phyloP scores from a whole-genome alignment of 1,140 invertebrate species.

The Drosophila teissieri region DNA sequence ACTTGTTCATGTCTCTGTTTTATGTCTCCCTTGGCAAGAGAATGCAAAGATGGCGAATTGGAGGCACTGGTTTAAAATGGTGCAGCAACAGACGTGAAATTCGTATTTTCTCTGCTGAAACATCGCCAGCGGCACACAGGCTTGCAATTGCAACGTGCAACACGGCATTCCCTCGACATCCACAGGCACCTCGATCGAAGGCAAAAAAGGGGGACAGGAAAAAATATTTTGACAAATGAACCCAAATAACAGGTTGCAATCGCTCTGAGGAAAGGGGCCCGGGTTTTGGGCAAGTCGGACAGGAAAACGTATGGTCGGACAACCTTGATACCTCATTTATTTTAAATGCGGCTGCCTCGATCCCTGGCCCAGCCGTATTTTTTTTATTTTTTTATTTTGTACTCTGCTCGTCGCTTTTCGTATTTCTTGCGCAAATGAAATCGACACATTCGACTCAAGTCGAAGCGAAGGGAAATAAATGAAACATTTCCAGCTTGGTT shows the following conservation, averaged over 20 bases:
- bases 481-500: constrained; percentile 43
- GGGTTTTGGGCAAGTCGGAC: constrained; percentile 38
- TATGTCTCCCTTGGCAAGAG: constrained; percentile 21
- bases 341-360: constrained; percentile 67
- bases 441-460: constrained; percentile 70
- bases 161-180: constrained; percentile 24
- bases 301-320: constrained; percentile 81
- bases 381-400: constrained; percentile 23
- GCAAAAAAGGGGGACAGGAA: constrained; percentile 69
- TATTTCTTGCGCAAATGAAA: constrained; percentile 74
- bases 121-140: constrained; percentile 43
- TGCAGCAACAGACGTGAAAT: constrained; percentile 36
- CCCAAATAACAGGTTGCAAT: constrained; percentile 85
- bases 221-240: constrained; percentile 85
- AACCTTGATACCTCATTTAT: constrained; percentile 85
- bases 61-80: constrained; percentile 44
- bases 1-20: neutral
- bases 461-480: constrained; percentile 52
- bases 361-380: constrained; percentile 41
- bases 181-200: constrained; percentile 58
- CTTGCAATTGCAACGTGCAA: constrained; percentile 64
- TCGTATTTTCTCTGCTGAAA: constrained; percentile 40
- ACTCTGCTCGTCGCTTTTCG: constrained; percentile 28
- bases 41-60: constrained; percentile 59
- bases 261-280: constrained; percentile 50